Percentiles rank a stretch among this genome's conserved stretches.
Conservation (phyloP, 2,797 vertebrate genomes). For the Australoheros facetus region DNA sequence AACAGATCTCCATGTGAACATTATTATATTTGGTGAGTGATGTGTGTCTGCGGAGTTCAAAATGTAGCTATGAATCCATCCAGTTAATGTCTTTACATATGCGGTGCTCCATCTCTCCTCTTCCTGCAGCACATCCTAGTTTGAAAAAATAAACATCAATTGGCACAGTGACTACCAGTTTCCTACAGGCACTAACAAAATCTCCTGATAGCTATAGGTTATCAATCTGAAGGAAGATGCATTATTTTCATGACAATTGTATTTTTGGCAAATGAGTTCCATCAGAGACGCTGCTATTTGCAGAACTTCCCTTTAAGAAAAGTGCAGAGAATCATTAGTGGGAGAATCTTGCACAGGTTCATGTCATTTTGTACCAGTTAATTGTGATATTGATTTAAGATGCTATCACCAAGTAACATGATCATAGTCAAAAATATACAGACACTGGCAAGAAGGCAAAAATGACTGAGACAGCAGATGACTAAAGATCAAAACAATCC, state of each 20-base stretch:
- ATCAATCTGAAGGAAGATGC: neutral
- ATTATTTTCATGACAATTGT: neutral
- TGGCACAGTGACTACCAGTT: neutral
- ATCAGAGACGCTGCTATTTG: neutral
- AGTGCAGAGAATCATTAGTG: too few species aligned
- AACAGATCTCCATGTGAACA: slow-evolving; percentile 2
- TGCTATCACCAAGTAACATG: slow-evolving; percentile 11
- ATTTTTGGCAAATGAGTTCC: neutral
- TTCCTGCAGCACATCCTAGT: neutral
- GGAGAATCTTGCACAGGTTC: neutral
- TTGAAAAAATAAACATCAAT: neutral
- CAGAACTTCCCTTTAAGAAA: neutral
- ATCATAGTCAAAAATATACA: slow-evolving; percentile 12
- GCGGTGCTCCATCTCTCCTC: neutral
- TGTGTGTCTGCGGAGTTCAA: neutral
- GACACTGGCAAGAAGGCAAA: slow-evolving; percentile 39
- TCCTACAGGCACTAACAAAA: neutral
- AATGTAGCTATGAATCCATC: neutral
- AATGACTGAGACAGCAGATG: slow-evolving; percentile 54
- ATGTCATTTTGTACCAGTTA: neutral
- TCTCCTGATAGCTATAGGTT: neutral
- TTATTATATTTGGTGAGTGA: neutral
- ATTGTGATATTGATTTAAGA: neutral
- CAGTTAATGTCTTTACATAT: slow-evolving; percentile 4
- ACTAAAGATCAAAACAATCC: slow-evolving; percentile 68